Percentiles rank a stretch among this genome's conserved stretches.
These are phyloP conservation scores for Cremastinae sp. DNA, from an alignment of 2,888 invertebrate genomes.

Conservation along the genomic window DNA sequence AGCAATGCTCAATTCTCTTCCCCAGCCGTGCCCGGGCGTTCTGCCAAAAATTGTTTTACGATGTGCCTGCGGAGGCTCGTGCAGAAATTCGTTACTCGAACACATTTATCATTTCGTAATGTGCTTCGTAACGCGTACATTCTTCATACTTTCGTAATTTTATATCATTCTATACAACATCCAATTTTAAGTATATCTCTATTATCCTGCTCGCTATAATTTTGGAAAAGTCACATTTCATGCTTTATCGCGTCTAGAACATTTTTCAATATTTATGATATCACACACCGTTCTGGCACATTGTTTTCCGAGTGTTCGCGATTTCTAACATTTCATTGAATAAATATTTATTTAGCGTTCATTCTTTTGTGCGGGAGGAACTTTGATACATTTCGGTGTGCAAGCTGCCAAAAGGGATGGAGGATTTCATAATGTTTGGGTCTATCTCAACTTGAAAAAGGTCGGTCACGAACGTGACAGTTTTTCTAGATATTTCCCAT, in stretches of 20 bases:
- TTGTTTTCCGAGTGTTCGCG: background rate
- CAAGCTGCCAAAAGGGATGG: slow-evolving; percentile 29
- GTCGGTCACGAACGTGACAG: slow-evolving; percentile 34
- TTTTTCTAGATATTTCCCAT: slow-evolving; percentile 13
- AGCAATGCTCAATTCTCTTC: slow-evolving; percentile 2
- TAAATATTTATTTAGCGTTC: slow-evolving; percentile 43
- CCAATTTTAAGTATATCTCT: no score
- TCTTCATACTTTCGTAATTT: no score
- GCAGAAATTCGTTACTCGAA: background rate
- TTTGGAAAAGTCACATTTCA: no score
- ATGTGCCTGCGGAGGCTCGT: background rate
- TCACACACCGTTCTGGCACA: background rate
- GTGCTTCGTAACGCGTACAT: slow-evolving; percentile 23
- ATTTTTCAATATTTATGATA: slow-evolving; percentile 12
- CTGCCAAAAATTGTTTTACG: slow-evolving; percentile 49
- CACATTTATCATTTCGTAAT: background rate
- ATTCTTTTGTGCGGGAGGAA: slow-evolving; percentile 7
- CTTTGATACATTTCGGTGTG: background rate
- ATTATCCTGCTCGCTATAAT: no score
- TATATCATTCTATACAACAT: no score
- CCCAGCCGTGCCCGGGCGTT: slow-evolving; percentile 34
- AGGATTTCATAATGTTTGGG: slow-evolving; percentile 18
- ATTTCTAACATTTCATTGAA: slow-evolving; percentile 18
- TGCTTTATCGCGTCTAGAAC: no score
- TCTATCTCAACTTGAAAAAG: slow-evolving; percentile 9